Evolutionary conservation across 2,888 invertebrate species (phyloP), one percentile per base, ranked within the genome.

Genomic region (Melangyna quadrimaculata): DNA sequence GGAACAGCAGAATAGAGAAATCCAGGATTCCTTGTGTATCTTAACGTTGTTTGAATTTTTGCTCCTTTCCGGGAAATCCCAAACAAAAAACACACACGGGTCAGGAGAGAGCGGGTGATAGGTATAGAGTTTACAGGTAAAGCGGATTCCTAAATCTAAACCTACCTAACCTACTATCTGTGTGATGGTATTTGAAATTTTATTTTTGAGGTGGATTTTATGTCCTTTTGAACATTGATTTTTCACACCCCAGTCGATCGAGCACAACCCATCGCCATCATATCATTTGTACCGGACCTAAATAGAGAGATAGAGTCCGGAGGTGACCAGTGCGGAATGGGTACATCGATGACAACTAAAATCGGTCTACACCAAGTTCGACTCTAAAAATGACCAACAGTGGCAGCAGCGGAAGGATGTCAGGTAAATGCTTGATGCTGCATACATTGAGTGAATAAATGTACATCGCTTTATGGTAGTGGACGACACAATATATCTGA

Each of bases 151-250:
- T 27, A 59, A 73, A 37, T 83, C 40, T 22, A 35, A 37, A 59
- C 22, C 35, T 32, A 22, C 10, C 32, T 19, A 12, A 6, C 1
- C 1, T 27, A 61, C 35, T n/a, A 2, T 40, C 9, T 67, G 35
- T 57, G 29, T 24, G n/a, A 22, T 35, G 19, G 65, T 29, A 40
- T 43, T 51, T 43, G 63, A 40, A 65, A 69, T 77, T 51, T 57
- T 75, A 72, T 86, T 79, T 86, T 77, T 73, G 77, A 86, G 77
- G 77, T 86, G 75, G 77, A 80, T 86, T 86, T 80, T 77, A 70
- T 86, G 86, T 86, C 77, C 86, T 73, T 84, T 77, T 73, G 86
- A 86, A 81, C 86, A 86, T 86, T 86, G 86, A 86, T 86, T 86
- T 81, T 86, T 81, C 67, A 69, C 79, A 84, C 84, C 61, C 79